Conservation (phyloP, 2,113 vertebrate genomes). For the human region GRCh38 chr16:61337001-61337500, state of each 20-base stretch:
- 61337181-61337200: background rate
- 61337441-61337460: background rate
- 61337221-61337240: background rate
- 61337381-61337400: background rate
- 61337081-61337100: constrained; percentile 17
- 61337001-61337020: background rate
- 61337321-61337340: background rate
- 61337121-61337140: background rate
- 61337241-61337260: background rate
- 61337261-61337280: background rate
- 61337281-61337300: background rate
- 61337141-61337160: constrained; percentile 18
- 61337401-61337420: background rate
- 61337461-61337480: background rate
- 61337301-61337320: background rate
- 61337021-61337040: background rate
- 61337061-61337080: background rate
- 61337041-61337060: background rate
- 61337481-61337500: background rate
- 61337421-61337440: background rate
- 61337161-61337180: background rate
- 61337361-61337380: background rate
- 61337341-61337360: background rate
- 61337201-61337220: background rate
- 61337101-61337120: background rate